Evolutionary conservation across 2,797 vertebrate species (phyloP).

Genomic region (Poeciliopsis gracilis): DNA sequence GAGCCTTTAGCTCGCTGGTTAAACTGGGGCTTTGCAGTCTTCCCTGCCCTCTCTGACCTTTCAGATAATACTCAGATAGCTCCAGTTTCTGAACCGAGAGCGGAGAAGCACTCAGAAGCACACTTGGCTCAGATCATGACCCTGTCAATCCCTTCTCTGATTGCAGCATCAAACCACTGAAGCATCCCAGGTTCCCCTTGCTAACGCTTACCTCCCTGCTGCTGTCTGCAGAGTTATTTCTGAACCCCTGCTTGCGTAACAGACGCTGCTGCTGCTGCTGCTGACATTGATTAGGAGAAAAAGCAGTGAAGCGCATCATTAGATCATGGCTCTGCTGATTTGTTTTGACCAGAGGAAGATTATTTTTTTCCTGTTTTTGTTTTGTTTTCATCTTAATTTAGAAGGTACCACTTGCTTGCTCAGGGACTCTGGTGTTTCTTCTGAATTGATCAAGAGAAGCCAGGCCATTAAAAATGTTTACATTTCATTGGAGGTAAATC

Average conservation of each 20-base stretch:
- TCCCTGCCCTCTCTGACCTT: constrained; percentile 2
- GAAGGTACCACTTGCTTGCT: no score
- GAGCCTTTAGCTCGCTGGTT: background rate
- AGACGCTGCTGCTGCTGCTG: constrained; percentile 33
- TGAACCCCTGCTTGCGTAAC: constrained; percentile 41
- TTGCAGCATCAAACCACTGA: constrained; percentile 48
- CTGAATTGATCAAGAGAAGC: background rate
- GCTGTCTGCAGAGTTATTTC: constrained; percentile 33
- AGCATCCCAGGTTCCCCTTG: constrained; percentile 23
- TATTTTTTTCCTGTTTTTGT: constrained; percentile 12
- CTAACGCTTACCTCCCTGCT: constrained; percentile 33
- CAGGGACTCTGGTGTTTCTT: background rate
- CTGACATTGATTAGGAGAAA: constrained; percentile 47
- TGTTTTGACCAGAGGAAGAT: constrained; percentile 12
- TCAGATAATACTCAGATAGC: constrained; percentile 14
- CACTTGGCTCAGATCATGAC: constrained; percentile 31
- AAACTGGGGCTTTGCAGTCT: background rate
- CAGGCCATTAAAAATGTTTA: background rate
- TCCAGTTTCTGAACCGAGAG: constrained; percentile 22
- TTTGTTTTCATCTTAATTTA: background rate
- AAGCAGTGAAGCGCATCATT: constrained; percentile 30
- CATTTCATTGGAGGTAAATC: background rate
- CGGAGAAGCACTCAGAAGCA: constrained; percentile 5
- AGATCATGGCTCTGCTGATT: constrained; percentile 23
- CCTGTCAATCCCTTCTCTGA: constrained; percentile 62